Conservation (phyloP, 1,140 invertebrate species). For the Polypedilum vanderplanki region DNA sequence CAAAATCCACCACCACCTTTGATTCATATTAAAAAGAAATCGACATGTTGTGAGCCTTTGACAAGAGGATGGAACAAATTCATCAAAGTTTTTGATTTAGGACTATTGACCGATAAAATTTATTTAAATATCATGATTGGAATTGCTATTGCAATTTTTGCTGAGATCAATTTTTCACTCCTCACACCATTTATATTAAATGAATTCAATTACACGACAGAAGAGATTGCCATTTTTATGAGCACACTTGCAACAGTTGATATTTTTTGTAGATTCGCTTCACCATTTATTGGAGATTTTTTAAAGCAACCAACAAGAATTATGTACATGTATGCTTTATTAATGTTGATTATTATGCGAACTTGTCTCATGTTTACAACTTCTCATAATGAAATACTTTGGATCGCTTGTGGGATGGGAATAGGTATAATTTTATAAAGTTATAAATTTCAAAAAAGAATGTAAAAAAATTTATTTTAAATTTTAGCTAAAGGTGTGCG, state of each 20-base stretch:
- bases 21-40: slow-evolving; percentile 32
- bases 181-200: slow-evolving; percentile 58
- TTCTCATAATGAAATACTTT: neutral
- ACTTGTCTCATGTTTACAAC: slow-evolving; percentile 44
- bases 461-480: no score
- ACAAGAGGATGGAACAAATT: slow-evolving; percentile 32
- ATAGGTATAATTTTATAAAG: slow-evolving; percentile 48
- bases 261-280: slow-evolving; percentile 51
- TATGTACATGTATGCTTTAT: slow-evolving; percentile 55
- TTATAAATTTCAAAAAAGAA: no score
- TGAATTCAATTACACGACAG: slow-evolving; percentile 50
- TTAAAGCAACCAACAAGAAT: slow-evolving; percentile 51
- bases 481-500: slow-evolving; percentile 56
- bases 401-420: slow-evolving; percentile 37
- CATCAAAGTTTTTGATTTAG: slow-evolving; percentile 48
- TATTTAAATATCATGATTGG: slow-evolving; percentile 61
- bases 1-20: slow-evolving; percentile 29
- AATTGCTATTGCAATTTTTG: slow-evolving; percentile 57
- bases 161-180: slow-evolving; percentile 60
- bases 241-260: slow-evolving; percentile 51
- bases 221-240: slow-evolving; percentile 54
- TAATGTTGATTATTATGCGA: slow-evolving; percentile 53
- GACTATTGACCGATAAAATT: slow-evolving; percentile 49
- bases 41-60: neutral
- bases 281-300: slow-evolving; percentile 56